phyloP scores from a whole-genome alignment of 2,888 invertebrate species.

The Tetramorium bicarinatum region DNA sequence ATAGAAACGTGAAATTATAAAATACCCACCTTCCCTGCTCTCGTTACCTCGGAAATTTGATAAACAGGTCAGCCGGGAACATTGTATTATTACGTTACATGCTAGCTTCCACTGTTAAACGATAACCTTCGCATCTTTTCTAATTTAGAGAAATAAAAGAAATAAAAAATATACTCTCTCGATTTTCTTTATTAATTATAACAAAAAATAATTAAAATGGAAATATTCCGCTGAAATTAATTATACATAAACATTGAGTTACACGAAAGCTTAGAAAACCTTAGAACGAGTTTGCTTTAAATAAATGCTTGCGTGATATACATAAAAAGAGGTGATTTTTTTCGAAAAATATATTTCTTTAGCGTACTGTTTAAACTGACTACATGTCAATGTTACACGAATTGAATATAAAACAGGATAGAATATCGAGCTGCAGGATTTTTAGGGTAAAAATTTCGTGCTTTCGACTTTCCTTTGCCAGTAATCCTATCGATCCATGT shows the following conservation, averaged over 20 bases:
- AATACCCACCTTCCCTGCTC: not conserved
- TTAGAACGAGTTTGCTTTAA: not conserved
- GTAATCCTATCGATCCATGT: conserved; percentile 82
- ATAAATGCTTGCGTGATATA: not conserved
- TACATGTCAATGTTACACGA: not conserved
- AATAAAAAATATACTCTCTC: not conserved
- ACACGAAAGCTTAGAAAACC: not conserved
- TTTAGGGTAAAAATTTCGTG: conserved; percentile 46
- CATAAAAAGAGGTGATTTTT: not conserved
- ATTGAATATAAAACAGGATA: not conserved
- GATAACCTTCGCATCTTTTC: not conserved
- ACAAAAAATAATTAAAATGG: not conserved
- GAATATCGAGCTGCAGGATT: conserved; percentile 8
- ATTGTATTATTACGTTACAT: not conserved
- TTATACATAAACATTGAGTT: not conserved
- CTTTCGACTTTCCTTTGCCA: conserved; percentile 59
- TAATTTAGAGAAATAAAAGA: not conserved
- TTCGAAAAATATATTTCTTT: not conserved
- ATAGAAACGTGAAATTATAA: conserved; percentile 16
- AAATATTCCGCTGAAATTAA: not conserved
- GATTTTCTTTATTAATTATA: not conserved
- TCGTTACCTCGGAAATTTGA: not conserved
- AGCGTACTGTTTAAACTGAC: not conserved
- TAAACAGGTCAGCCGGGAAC: not conserved
- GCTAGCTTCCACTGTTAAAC: not conserved